Base-by-base conservation (phyloP, 2,113 vertebrate genomes). In the Anarhynchus alexandrinus region DNA sequence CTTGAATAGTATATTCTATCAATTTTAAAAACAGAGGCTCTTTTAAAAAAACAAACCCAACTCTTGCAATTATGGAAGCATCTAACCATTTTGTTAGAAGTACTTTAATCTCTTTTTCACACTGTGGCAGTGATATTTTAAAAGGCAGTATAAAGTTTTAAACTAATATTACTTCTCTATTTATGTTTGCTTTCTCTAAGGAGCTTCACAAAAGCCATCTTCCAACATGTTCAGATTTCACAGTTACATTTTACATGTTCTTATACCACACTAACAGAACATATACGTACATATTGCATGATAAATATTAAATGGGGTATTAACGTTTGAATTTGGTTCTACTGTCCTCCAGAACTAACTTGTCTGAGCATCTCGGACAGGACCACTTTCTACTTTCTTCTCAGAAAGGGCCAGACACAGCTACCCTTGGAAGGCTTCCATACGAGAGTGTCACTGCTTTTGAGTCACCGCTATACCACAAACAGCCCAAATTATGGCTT, bases 361-460 rank as follows among this genome's bases (percentile, higher is more conserved):
- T 49, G 27, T 27, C 65, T 88, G 55, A 92, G 15, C 42, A 66
- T 42, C 29, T 54, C 0, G 0, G 26, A 40, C 29, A 90, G 25
- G 38, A 70, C 47, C 5, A 29, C 27, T 77, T 61, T 7, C 19
- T n/a, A 12, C 83, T 80, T 94, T 32, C 74, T 90, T 21, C 38
- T 76, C 57, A 76, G 65, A 86, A 94, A 57, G 30, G 16, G 32
- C 12, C 25, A 71, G 20, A 51, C 0, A 0, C 16, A 61, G 36
- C 34, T 73, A 88, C 22, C 5, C 20, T 23, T 66, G 19, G 47
- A 87, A 81, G 36, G 25, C 0, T 65, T 70, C 25, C 49, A 57
- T 51, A 79, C 0, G 2, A 71, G 19, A 87, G 8, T 12, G 2
- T 65, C 27, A 47, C 36, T 61, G 13, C 30, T 79, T 38, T 0